Conservation (phyloP, 2,797 vertebrate species). For the Danio albolineatus region DNA sequence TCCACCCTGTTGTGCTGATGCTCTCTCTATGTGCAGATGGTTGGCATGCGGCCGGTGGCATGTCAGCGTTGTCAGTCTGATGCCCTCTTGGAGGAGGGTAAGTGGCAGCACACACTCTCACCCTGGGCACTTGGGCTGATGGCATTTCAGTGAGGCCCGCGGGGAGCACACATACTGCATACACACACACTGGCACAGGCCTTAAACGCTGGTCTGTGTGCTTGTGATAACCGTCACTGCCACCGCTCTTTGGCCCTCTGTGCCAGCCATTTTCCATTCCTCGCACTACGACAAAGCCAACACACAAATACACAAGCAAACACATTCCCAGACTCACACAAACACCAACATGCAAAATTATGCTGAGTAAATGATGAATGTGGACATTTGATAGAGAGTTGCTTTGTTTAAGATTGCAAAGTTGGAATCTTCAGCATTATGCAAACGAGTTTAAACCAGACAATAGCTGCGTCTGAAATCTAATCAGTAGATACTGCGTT, state of each 20-base stretch:
- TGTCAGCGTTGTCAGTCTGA: slow-evolving; percentile 45
- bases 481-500: no score
- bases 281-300: slow-evolving; percentile 7
- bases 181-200: slow-evolving; percentile 63
- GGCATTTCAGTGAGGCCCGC: slow-evolving; percentile 39
- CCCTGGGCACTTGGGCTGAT: slow-evolving; percentile 41
- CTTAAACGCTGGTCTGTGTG: slow-evolving; percentile 77
- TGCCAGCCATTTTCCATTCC: slow-evolving; percentile 27
- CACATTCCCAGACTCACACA: slow-evolving; percentile 23
- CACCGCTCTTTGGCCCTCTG: slow-evolving; percentile 1
- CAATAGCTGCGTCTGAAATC: no score
- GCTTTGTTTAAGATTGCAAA: neutral
- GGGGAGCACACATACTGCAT: slow-evolving; percentile 17
- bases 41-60: slow-evolving; percentile 40
- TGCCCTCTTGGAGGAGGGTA: slow-evolving; percentile 41
- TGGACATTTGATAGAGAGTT: neutral
- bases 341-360: slow-evolving; percentile 12
- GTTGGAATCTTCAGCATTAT: neutral
- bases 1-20: slow-evolving; percentile 29
- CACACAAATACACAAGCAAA: slow-evolving; percentile 23
- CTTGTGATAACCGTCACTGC: slow-evolving; percentile 71
- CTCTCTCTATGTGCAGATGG: slow-evolving; percentile 35
- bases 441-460: neutral
- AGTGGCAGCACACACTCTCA: slow-evolving; percentile 47
- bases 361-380: neutral